Evolutionary conservation across 2,797 vertebrate genomes (phyloP), one percentile per base, ranked within the genome.

Genomic region (Heteromormyrus szaboi): DNA sequence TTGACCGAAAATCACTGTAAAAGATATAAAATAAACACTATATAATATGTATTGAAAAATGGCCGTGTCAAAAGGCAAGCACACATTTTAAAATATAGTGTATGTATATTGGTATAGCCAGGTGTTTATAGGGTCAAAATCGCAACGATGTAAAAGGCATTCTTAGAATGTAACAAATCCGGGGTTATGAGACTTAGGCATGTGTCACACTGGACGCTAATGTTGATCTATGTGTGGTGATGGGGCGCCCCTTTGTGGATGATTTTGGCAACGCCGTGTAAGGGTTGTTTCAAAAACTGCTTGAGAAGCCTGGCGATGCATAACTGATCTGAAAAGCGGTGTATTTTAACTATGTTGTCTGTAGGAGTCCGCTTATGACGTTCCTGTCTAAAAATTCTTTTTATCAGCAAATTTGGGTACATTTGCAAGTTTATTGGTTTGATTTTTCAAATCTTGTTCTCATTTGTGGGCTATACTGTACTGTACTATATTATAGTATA

Each of bases 201-300:
- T 25, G 19, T 22, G 19, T 41, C 59, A 22, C 14, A 3, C 4
- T 33, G 25, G 86, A 48, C 19, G 41, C 44, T 19, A 41, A 46
- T 79, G 72, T 14, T 19, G 41, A 41, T 65, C n/a, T 62, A 4
- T 68, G 6, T 68, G 54, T 87, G 44, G 41, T 87, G 37, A 3
- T 68, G 59, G 44, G 59, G 86, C 59, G 86, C 56, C 86, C 86
- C 59, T 41, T 25, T 72, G 59, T 87, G 86, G 86, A 87, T 48
- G 9, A 22, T 85, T 53, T 29, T 85, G n/a, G 19, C 81, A 85
- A 51, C 44, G 12, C 46, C 9, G 2, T 50, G n/a, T 22, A 8
- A 83, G 46, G 22, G 81, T 9, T 84, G n/a, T 48, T 48, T 84
- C 3, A 46, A 17, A 46, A 11, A 1, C 6, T 41, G n/a, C 2